Evolutionary conservation across 2,888 invertebrate genomes (phyloP).

Genomic region (Nemotelus nigrinus): DNA sequence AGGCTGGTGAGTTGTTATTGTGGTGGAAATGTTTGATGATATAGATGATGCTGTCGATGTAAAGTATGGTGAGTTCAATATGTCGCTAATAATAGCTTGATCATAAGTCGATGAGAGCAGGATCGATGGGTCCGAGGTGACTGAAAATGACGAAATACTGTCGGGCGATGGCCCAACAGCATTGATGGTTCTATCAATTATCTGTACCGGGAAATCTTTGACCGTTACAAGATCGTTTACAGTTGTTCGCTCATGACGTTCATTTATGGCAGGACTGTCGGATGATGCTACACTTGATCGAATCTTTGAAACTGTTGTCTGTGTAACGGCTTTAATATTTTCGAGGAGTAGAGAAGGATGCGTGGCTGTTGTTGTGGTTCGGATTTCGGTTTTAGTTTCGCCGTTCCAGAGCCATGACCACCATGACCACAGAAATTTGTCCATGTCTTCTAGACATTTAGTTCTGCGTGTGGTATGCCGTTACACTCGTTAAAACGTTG

Average conservation of each 20-base stretch:
- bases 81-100: neutral
- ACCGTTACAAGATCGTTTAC: neutral
- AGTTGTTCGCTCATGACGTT: too few relatives aligned
- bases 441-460: conserved; percentile 46
- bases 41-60: neutral
- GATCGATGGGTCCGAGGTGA: neutral
- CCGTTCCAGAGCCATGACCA: conserved; percentile 47
- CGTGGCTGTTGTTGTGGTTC: conserved; percentile 8
- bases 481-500: neutral
- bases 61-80: neutral
- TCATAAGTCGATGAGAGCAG: neutral
- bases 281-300: neutral
- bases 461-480: neutral
- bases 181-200: conserved; percentile 19
- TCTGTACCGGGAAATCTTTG: conserved; percentile 1
- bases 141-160: neutral
- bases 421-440: conserved; percentile 48
- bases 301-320: neutral
- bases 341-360: neutral
- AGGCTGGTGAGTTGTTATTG: conserved; percentile 21
- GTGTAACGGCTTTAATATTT: conserved; percentile 1
- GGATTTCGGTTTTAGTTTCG: neutral
- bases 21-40: neutral
- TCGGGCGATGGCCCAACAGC: conserved; percentile 1
- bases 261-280: too few relatives aligned